phyloP scores from a whole-genome alignment of 2,888 invertebrate species.

The Miltochrista miniata region DNA sequence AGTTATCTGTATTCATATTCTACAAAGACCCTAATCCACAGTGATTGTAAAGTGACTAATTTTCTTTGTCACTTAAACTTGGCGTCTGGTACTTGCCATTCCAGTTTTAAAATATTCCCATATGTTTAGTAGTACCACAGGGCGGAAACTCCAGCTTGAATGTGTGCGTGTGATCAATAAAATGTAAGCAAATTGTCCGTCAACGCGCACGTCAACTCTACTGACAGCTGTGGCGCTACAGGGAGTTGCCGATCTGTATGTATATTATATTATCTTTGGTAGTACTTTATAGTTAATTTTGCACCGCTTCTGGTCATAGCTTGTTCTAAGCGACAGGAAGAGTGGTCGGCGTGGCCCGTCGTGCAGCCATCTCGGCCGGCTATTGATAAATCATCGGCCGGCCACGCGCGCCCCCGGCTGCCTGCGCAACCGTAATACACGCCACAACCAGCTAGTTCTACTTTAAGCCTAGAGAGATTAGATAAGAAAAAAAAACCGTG shows the following conservation, averaged over 20 bases:
- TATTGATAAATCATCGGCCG: slow-evolving; percentile 78
- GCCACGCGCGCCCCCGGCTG: slow-evolving; percentile 75
- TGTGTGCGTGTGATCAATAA: no score
- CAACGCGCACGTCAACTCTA: no score
- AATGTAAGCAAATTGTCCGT: no score
- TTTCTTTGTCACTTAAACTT: no score
- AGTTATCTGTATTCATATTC: no score
- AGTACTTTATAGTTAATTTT: not conserved
- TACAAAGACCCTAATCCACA: no score
- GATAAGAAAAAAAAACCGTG: not conserved
- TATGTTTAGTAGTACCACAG: no score
- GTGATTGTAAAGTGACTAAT: no score
- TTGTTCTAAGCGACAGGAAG: slow-evolving; percentile 54
- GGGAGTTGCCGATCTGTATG: no score
- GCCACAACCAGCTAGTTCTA: slow-evolving; percentile 21
- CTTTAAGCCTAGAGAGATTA: not conserved
- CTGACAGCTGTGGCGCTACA: no score
- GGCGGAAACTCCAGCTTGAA: no score
- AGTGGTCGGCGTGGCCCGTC: slow-evolving; percentile 60
- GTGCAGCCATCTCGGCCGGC: slow-evolving; percentile 68
- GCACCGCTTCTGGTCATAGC: slow-evolving; percentile 36
- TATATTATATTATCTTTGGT: no score
- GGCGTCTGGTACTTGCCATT: not conserved
- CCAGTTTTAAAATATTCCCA: not conserved
- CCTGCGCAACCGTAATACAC: slow-evolving; percentile 62